A percentile compares a stretch with the other conserved stretches of the same genome.
phyloP scores from a whole-genome alignment of 2,888 invertebrate species.

The Sinohyriopsis cumingii region DNA sequence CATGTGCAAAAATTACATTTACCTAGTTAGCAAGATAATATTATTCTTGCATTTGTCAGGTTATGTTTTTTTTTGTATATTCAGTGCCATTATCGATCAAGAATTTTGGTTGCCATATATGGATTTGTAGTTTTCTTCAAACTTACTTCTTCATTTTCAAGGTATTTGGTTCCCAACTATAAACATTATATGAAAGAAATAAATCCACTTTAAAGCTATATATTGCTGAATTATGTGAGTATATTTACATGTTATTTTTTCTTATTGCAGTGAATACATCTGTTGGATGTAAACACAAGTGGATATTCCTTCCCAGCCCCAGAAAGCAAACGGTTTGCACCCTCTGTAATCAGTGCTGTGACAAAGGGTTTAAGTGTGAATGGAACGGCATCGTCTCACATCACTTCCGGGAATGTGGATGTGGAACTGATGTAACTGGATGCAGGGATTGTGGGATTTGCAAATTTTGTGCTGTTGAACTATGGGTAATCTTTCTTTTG shows the following conservation, averaged over 20 bases:
- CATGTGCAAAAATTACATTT: no score
- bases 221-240: no score
- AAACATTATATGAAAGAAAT: no score
- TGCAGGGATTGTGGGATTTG: constrained; percentile 62
- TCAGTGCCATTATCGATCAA: no score
- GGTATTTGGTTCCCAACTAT: no score
- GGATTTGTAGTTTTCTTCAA: no score
- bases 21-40: no score
- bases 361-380: constrained; percentile 46
- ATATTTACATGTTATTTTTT: background rate
- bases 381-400: constrained; percentile 52
- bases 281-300: constrained; percentile 56
- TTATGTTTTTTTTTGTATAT: no score
- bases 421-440: constrained; percentile 46
- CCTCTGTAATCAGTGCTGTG: constrained; percentile 56
- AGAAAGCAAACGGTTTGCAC: constrained; percentile 54
- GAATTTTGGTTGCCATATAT: no score
- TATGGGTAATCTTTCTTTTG: constrained; percentile 51
- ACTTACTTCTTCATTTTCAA: no score
- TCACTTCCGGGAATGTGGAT: constrained; percentile 49
- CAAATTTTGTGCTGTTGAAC: constrained; percentile 47
- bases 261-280: constrained; percentile 54
- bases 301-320: constrained; percentile 32
- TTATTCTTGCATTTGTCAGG: no score
- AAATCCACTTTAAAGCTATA: no score